phyloP scores from a whole-genome alignment of 2,797 vertebrate genomes.

The Numenius phaeopus region DNA sequence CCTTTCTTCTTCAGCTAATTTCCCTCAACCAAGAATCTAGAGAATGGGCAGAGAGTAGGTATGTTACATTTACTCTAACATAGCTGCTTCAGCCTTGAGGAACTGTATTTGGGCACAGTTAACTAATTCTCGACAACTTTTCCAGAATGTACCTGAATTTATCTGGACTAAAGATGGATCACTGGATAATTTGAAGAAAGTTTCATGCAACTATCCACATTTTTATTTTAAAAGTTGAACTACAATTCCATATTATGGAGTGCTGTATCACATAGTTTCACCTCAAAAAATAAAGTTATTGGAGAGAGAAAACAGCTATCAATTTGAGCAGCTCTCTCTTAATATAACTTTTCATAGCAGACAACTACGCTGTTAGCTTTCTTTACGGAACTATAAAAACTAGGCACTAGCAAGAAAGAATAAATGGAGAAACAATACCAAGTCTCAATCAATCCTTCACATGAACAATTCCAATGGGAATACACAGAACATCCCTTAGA shows the following conservation, averaged over 20 bases:
- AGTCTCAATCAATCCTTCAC: neutral
- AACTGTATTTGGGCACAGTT: neutral
- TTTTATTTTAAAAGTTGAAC: neutral
- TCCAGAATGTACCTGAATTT: neutral
- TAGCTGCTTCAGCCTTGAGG: neutral
- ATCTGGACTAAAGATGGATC: neutral
- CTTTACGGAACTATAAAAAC: neutral
- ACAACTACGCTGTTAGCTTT: neutral
- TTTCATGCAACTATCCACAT: neutral
- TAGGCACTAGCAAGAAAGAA: neutral
- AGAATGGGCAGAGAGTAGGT: neutral
- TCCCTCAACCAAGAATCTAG: neutral
- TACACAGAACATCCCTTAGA: neutral
- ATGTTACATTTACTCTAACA: neutral
- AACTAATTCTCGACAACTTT: neutral
- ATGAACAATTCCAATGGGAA: neutral
- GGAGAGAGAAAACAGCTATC: neutral
- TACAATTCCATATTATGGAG: neutral
- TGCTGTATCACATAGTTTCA: neutral
- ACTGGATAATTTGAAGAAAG: neutral
- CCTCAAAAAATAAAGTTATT: neutral
- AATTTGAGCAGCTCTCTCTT: neutral
- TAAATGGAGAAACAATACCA: neutral
- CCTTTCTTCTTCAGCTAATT: neutral
- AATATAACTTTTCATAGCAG: neutral